phyloP scores from a whole-genome alignment of 2,113 vertebrate genomes.

The Isurus oxyrinchus region DNA sequence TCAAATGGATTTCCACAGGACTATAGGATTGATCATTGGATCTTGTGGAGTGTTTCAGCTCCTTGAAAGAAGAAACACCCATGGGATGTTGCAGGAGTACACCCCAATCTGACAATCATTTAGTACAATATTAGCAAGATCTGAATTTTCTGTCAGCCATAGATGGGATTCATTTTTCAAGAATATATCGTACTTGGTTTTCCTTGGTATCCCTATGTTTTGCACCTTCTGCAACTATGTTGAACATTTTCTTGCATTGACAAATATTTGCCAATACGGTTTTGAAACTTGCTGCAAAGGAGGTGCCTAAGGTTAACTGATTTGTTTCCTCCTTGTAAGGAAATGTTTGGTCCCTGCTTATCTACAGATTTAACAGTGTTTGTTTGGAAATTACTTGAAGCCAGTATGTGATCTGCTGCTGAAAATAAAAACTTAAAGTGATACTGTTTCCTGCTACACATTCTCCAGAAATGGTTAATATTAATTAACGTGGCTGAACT shows the following conservation, averaged over 20 bases:
- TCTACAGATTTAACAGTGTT: background rate
- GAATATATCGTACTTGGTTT: background rate
- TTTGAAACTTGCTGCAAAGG: background rate
- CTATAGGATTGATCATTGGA: background rate
- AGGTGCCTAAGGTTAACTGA: background rate
- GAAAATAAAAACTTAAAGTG: background rate
- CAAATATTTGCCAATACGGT: background rate
- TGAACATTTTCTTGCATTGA: background rate
- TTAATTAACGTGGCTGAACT: background rate
- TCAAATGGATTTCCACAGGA: background rate
- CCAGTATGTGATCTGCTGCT: background rate
- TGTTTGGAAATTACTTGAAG: background rate
- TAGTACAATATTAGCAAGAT: background rate
- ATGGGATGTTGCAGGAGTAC: background rate
- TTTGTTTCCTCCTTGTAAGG: background rate
- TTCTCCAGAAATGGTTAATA: background rate
- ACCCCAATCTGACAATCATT: background rate
- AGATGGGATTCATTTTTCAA: background rate
- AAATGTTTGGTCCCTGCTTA: background rate
- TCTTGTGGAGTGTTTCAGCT: background rate
- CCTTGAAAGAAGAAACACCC: background rate
- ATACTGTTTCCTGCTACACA: background rate
- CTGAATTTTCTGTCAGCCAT: background rate
- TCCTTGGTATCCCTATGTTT: background rate
- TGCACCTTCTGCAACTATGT: background rate